These are phyloP conservation scores for Aramus guarauna DNA, from an alignment of 2,113 vertebrate species.

Conservation along the genomic window DNA sequence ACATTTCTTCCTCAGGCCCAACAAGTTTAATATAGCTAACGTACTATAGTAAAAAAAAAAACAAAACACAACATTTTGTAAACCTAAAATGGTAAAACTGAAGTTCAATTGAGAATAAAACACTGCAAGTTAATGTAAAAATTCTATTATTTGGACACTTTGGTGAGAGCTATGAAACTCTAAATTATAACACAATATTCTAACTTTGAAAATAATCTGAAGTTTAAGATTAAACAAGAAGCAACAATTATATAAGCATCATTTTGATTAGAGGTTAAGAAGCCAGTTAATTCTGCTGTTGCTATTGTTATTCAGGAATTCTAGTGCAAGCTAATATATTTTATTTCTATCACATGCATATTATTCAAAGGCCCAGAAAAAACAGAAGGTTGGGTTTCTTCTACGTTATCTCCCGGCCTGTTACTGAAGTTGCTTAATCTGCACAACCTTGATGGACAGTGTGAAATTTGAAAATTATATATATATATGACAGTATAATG, in stretches of 20 bases:
- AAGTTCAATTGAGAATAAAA: neutral
- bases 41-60: neutral
- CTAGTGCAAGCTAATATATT: neutral
- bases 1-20: neutral
- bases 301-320: neutral
- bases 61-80: neutral
- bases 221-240: neutral
- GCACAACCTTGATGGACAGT: neutral
- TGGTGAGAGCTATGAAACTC: neutral
- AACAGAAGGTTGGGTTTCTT: neutral
- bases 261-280: neutral
- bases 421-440: neutral
- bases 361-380: neutral
- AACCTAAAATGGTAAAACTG: neutral
- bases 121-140: neutral
- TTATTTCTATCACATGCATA: neutral
- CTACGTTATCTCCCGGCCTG: rapidly evolving
- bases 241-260: neutral
- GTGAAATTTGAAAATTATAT: neutral
- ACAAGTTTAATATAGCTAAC: neutral
- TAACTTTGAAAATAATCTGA: neutral
- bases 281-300: neutral
- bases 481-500: neutral
- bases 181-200: neutral
- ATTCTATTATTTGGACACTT: neutral